Evolutionary conservation across 2,797 vertebrate genomes (phyloP).

Genomic region (Muscicapa comitata): DNA sequence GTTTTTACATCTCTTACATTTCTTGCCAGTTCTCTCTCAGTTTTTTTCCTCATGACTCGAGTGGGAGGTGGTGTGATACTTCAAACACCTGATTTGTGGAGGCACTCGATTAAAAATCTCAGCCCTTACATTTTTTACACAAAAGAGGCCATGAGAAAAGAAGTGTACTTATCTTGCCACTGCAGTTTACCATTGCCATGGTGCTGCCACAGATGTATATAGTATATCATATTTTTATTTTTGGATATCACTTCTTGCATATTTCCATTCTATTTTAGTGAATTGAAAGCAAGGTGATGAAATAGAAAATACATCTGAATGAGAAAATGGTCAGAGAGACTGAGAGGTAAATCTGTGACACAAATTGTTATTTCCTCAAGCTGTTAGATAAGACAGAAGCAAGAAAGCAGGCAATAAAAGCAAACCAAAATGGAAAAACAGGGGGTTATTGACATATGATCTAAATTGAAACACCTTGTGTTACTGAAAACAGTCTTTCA

Average conservation of each 20-base stretch:
- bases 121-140: not conserved
- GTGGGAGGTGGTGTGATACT: not conserved
- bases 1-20: not conserved
- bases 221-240: not conserved
- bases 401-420: not conserved
- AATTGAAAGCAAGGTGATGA: not conserved
- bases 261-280: not conserved
- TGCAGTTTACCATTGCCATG: not conserved
- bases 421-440: not conserved
- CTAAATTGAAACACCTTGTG: not conserved
- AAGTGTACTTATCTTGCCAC: not conserved
- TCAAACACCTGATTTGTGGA: not conserved
- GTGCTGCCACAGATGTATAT: not conserved
- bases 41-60: not conserved
- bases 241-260: not conserved
- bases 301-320: not conserved
- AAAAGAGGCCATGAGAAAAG: not conserved
- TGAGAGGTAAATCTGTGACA: not conserved
- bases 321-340: not conserved
- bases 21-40: not conserved
- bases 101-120: not conserved
- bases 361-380: not conserved
- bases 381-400: not conserved
- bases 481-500: not conserved
- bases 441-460: not conserved